Percentiles rank a stretch among this genome's conserved stretches.
Conservation (phyloP, 2,113 vertebrate genomes). For the Myanophis thanlyinensis region DNA sequence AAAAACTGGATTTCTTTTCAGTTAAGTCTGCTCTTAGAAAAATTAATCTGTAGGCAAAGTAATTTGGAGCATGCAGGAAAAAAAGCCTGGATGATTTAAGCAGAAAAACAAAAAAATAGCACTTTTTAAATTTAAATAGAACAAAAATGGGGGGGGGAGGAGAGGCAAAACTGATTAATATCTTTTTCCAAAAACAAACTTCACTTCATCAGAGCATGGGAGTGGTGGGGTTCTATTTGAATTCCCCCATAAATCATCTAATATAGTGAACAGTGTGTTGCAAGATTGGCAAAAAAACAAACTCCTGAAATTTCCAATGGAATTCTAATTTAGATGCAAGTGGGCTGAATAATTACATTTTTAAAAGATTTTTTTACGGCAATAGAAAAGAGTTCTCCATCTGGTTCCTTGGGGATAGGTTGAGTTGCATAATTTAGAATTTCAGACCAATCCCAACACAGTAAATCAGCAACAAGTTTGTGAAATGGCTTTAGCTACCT, state of each 20-base stretch:
- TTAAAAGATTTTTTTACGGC: no score
- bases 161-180: neutral
- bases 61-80: neutral
- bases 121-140: no score
- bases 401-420: neutral
- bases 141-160: neutral
- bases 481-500: neutral
- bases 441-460: neutral
- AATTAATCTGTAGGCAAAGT: neutral
- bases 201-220: neutral
- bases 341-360: neutral
- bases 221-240: neutral
- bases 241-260: neutral
- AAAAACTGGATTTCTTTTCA: neutral
- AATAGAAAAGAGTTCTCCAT: neutral
- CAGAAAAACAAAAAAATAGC: neutral
- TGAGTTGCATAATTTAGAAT: neutral
- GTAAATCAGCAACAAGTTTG: neutral
- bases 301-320: neutral
- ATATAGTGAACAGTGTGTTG: neutral
- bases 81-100: neutral
- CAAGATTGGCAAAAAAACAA: neutral
- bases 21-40: neutral
- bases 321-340: neutral
- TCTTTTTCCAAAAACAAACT: neutral